A percentile compares a stretch with the other conserved stretches of the same genome.
These are phyloP conservation scores for Andrena trimmerana DNA, from an alignment of 2,888 invertebrate genomes.

Conservation along the genomic window DNA sequence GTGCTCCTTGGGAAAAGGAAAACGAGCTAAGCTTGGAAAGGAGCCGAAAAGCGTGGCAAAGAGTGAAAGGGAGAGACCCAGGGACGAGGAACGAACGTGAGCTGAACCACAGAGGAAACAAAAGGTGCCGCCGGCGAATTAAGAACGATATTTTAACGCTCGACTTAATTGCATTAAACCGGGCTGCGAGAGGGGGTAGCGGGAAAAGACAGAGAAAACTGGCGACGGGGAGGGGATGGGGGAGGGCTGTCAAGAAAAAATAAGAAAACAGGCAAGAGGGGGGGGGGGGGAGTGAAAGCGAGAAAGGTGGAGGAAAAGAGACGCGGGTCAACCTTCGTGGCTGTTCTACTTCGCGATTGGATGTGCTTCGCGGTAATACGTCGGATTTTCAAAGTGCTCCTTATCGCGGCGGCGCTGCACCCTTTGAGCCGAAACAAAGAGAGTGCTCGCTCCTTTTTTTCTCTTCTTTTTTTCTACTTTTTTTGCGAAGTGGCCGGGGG, in stretches of 20 bases:
- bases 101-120: conserved; percentile 72
- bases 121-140: conserved; percentile 78
- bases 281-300: conserved; percentile 15
- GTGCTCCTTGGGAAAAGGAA: conserved; percentile 48
- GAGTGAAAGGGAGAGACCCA: conserved; percentile 15
- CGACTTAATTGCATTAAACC: conserved; percentile 80
- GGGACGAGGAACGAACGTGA: conserved; percentile 46
- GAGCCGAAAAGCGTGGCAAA: conserved; percentile 24
- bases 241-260: conserved; percentile 47
- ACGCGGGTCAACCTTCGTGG: conserved; percentile 52
- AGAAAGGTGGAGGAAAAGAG: conserved; percentile 43
- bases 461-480: too few relatives aligned
- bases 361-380: conserved; percentile 60
- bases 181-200: conserved; percentile 55
- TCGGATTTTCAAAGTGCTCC: conserved; percentile 63
- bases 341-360: conserved; percentile 66
- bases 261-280: conserved; percentile 7
- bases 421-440: conserved; percentile 67
- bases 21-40: conserved; percentile 55
- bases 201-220: conserved; percentile 34
- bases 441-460: conserved; percentile 50
- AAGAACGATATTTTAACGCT: conserved; percentile 81
- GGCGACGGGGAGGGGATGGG: conserved; percentile 18
- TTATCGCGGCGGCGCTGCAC: conserved; percentile 50
- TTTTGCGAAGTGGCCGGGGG: conserved; percentile 45